Conservation (phyloP, 2,888 invertebrate genomes). For the Aleiodes leptofemur region DNA sequence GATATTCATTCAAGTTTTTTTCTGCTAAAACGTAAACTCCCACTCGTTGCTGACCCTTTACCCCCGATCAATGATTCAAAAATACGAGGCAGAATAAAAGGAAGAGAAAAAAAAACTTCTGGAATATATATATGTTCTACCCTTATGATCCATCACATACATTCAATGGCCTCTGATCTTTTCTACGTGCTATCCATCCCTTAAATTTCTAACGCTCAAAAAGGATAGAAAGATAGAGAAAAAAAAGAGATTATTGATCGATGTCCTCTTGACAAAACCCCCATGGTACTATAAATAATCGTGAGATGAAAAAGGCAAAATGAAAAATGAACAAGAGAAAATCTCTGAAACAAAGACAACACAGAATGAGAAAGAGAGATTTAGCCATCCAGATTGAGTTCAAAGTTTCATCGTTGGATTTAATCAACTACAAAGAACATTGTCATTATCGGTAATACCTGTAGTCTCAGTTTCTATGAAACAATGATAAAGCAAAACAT, state of each 20-base stretch:
- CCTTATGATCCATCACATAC: slow-evolving; percentile 10
- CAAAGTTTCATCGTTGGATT: not conserved
- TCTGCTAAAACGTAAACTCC: not conserved
- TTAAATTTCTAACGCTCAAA: slow-evolving; percentile 9
- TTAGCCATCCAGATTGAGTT: too few species aligned
- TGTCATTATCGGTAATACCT: not conserved
- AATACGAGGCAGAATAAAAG: not conserved
- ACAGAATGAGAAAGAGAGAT: too few species aligned
- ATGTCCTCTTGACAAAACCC: not conserved
- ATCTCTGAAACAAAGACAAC: too few species aligned
- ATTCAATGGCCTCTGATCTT: slow-evolving; percentile 13
- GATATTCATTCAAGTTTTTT: not conserved
- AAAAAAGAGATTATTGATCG: slow-evolving; percentile 21
- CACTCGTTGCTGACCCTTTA: not conserved
- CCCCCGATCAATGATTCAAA: slow-evolving; percentile 1
- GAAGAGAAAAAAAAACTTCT: too few species aligned
- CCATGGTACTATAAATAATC: not conserved
- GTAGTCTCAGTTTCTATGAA: not conserved
- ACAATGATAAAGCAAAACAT: not conserved
- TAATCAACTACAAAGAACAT: slow-evolving; percentile 7
- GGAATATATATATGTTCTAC: not conserved
- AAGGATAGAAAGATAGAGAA: not conserved
- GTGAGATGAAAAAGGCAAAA: not conserved
- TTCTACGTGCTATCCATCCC: not conserved
- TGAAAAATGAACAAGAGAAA: too few species aligned